Base-by-base conservation (phyloP, 2,888 invertebrate genomes). In the Ditylenchus weischeri region DNA sequence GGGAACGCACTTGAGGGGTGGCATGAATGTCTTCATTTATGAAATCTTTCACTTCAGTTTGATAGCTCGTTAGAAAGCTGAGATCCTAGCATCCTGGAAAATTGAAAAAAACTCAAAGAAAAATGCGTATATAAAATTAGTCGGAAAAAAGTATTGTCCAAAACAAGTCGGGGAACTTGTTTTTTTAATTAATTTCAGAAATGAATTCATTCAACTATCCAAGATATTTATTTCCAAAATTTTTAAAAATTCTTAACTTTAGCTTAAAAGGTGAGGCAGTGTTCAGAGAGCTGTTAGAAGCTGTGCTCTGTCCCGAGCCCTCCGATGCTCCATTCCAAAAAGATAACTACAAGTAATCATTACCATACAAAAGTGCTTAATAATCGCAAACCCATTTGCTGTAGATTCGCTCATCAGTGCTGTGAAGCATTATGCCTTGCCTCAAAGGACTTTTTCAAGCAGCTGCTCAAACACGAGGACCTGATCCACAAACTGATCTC, bases 331-430 rank as follows among this genome's bases (percentile, higher is more conserved):
- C 47, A 21, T 19, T 38, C 57, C 19, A 51, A 29, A 70, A 71
- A 29, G 63, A 63, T 23, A 50, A 68, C 72, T 70, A 70, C 29
- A 70, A 68, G 68, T 62, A 62, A 47, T n/a, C 1, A 43, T 43
- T 43, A 43, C n/a, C 15, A 15, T 15, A 43, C 8, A 43, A 43
- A 43, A 43, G 2, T 10, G 8, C 43, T 43, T 43, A 23, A 8
- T 29, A 49, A 18, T 36, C 3, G 21, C 48, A 6, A 5, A 47
- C n/a, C 23, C 51, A 19, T 48, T 62, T 6, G 29, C 29, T n/a
- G n/a, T 47, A 69, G 66, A 18, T 49, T 70, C 51, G 63, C 63
- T 19, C 67, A 71, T 49, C 72, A 58, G 36, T 70, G 70, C 36
- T 64, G 60, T 48, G 70, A 70, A 69, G 70, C 72, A 15, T 21